Base-by-base conservation (phyloP, 2,113 vertebrate species). In the Proterorhinus semilunaris region DNA sequence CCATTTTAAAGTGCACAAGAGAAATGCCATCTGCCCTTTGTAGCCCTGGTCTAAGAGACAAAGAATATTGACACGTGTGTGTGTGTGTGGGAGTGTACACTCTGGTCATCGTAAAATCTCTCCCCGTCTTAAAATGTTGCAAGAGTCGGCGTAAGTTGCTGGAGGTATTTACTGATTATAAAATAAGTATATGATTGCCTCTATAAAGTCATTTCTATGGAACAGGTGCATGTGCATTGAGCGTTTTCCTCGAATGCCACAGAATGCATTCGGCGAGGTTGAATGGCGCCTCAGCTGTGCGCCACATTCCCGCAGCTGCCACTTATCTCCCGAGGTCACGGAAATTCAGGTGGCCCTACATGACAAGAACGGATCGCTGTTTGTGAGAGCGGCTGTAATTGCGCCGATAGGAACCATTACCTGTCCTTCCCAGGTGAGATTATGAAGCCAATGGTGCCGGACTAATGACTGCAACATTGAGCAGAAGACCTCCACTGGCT, bases 381-480 rank as follows among this genome's bases (percentile, higher is more conserved):
- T 89, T 88, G 80, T 74, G 79, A 51, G 81, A 81, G 78, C 15
- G 48, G 77, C 75, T 75, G 77, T 91, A 92, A 91, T 89, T 86
- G 86, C 51, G 10, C 79, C 72, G 80, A 86, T 78, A 85, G 79
- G 82, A 88, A 59, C 84, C 87, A 88, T 91, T 91, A 88, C 87
- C 87, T 88, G 88, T 82, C 70, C 86, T 80, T 87, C 90, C 86
- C 88, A 90, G 89, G 87, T 91, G 83, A 87, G 80, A 88, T 89
- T 89, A 90, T 91, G 78, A 88, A 87, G 82, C 86, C 88, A 89
- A 86, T 86, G 88, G 85, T 86, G 73, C 83, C 71, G 86, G 90
- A 91, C 92, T 90, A 88, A 93, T 86, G 89, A 90, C 86, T 72
- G 76, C 79, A 90, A 87, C 85, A 84, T 81, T 80, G 82, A 82